Evolutionary conservation across 2,797 vertebrate species (phyloP).

Genomic region (Falco concolor): DNA sequence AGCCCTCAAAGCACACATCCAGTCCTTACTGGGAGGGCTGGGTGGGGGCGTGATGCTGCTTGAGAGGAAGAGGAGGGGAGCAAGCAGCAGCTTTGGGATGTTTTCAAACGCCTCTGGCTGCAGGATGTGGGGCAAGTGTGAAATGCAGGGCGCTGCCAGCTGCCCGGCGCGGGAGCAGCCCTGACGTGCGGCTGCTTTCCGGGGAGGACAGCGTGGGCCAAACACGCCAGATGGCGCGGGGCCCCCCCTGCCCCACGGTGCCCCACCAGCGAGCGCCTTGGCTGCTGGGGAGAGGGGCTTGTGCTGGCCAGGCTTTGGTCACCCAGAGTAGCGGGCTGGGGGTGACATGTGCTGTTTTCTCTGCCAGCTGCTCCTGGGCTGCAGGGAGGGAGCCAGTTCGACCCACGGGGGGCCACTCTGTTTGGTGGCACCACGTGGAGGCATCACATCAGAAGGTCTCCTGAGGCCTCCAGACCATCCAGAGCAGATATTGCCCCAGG

Average conservation of each 20-base stretch:
- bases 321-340: background rate
- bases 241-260: background rate
- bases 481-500: fast-evolving
- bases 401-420: background rate
- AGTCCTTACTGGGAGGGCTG: background rate
- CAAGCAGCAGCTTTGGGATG: background rate
- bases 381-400: background rate
- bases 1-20: background rate
- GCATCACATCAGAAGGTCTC: background rate
- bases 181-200: background rate
- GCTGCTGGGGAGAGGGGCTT: background rate
- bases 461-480: background rate
- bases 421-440: background rate
- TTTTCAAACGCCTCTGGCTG: background rate
- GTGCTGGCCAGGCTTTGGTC: background rate
- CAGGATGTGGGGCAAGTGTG: constrained; percentile 27
- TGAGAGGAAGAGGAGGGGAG: background rate
- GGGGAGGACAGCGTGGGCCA: fast-evolving
- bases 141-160: background rate
- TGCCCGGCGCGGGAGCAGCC: background rate
- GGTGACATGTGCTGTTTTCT: background rate
- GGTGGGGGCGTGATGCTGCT: background rate
- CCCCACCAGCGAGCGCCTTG: background rate
- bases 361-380: background rate
- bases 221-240: fast-evolving